Evolutionary conservation across 2,797 vertebrate species (phyloP).

Genomic region (Lithobates sylvaticus): DNA sequence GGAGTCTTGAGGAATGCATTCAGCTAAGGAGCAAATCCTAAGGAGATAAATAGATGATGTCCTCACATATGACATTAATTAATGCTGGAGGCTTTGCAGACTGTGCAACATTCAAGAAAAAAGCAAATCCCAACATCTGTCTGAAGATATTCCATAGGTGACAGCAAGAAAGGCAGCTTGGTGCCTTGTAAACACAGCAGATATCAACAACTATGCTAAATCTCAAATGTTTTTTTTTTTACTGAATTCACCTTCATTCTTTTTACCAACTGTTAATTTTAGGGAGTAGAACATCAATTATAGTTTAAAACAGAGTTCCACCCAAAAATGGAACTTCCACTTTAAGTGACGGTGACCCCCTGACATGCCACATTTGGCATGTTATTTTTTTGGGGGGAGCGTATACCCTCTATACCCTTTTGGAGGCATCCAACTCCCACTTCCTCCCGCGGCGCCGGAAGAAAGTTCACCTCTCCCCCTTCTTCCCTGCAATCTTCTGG

Average conservation of each 20-base stretch:
- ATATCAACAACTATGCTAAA: neutral
- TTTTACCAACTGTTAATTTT: neutral
- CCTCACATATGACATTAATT: constrained; percentile 53
- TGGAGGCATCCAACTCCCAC: too few relatives aligned
- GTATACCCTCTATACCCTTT: too few relatives aligned
- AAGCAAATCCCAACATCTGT: constrained; percentile 52
- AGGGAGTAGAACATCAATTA: neutral
- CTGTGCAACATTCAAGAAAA: constrained; percentile 18
- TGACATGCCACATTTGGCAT: too few relatives aligned
- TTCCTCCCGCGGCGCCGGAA: too few relatives aligned
- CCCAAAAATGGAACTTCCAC: too few relatives aligned
- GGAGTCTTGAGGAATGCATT: constrained; percentile 57
- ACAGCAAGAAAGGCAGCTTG: neutral
- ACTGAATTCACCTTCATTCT: neutral
- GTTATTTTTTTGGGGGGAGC: too few relatives aligned
- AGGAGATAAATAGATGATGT: constrained; percentile 61
- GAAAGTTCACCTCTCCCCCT: too few relatives aligned
- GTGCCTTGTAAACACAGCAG: neutral
- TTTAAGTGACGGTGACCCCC: too few relatives aligned
- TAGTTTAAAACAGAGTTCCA: too few relatives aligned
- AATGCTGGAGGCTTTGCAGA: constrained; percentile 59
- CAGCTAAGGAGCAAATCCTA: constrained; percentile 47
- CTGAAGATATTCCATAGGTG: constrained; percentile 46
- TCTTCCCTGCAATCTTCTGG: too few relatives aligned
- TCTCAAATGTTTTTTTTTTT: neutral